These are phyloP conservation scores for Maniola hyperantus DNA, from an alignment of 2,888 invertebrate genomes.

Conservation along the genomic window DNA sequence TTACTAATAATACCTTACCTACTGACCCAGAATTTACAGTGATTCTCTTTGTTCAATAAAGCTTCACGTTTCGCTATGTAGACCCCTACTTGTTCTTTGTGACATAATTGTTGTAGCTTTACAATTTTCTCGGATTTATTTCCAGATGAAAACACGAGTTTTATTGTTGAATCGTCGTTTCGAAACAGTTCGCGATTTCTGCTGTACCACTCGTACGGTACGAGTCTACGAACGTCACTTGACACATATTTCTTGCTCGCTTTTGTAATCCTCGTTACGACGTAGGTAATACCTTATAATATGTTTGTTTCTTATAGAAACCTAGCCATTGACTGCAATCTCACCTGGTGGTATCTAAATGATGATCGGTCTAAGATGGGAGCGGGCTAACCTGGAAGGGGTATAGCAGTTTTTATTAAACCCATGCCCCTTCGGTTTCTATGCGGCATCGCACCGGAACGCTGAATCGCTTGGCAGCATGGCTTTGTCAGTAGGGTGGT, in stretches of 20 bases:
- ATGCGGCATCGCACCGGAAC: too few species aligned
- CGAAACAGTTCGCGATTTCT: slow-evolving; percentile 30
- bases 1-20: slow-evolving; percentile 2
- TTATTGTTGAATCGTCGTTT: slow-evolving; percentile 24
- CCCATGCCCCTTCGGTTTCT: too few species aligned
- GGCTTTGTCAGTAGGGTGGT: too few species aligned
- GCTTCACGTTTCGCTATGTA: slow-evolving; percentile 8
- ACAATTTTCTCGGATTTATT: slow-evolving; percentile 15
- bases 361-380: too few species aligned
- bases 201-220: slow-evolving; percentile 23
- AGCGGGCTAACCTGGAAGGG: too few species aligned
- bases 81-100: slow-evolving; percentile 8
- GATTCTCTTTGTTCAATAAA: slow-evolving; percentile 12
- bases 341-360: too few species aligned
- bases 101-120: slow-evolving; percentile 7
- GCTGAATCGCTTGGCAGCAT: too few species aligned
- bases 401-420: too few species aligned
- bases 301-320: background rate
- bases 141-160: slow-evolving; percentile 8
- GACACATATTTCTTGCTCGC: slow-evolving; percentile 28
- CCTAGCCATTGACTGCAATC: too few species aligned
- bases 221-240: slow-evolving; percentile 20
- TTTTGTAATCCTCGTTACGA: slow-evolving; percentile 13
- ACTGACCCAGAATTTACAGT: slow-evolving; percentile 14
- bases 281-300: background rate